Evolutionary conservation across 2,797 vertebrate species (phyloP).

Genomic region (Anguilla anguilla): DNA sequence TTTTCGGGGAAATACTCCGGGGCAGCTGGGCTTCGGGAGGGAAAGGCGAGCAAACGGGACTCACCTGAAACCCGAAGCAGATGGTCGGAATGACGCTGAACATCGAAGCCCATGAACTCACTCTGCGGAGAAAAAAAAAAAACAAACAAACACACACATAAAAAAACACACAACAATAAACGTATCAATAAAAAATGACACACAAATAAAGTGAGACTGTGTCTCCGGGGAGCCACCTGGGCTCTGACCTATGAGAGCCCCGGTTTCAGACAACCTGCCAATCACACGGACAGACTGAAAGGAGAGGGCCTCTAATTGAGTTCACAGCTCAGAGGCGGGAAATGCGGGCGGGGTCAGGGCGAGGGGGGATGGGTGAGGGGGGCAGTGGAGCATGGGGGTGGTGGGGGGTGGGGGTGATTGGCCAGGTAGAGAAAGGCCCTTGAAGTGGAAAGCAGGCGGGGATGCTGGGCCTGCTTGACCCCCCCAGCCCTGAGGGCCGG

Average conservation of each 20-base stretch:
- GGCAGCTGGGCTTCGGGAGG: background rate
- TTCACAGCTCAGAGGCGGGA: background rate
- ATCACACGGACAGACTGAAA: conserved; percentile 1
- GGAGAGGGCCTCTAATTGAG: background rate
- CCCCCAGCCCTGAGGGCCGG: background rate
- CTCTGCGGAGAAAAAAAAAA: conserved; percentile 56
- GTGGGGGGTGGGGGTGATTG: background rate
- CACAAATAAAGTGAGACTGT: background rate
- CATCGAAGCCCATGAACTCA: conserved; percentile 80
- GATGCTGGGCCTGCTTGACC: background rate
- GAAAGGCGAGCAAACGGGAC: conserved; percentile 28
- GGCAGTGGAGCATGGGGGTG: background rate
- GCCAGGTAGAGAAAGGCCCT: background rate
- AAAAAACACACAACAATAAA: conserved; percentile 19
- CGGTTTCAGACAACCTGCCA: background rate
- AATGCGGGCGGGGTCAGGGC: background rate
- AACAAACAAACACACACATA: conserved; percentile 14
- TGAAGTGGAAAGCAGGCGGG: background rate
- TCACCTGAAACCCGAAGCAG: conserved; percentile 97
- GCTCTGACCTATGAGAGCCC: background rate
- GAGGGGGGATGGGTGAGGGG: too few relatives aligned
- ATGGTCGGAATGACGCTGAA: conserved; percentile 92
- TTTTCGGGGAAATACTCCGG: background rate
- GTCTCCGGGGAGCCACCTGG: background rate
- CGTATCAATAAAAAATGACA: background rate